Evolutionary conservation across 2,113 vertebrate species (phyloP).

Genomic region (Psammodynastes pulverulentus): DNA sequence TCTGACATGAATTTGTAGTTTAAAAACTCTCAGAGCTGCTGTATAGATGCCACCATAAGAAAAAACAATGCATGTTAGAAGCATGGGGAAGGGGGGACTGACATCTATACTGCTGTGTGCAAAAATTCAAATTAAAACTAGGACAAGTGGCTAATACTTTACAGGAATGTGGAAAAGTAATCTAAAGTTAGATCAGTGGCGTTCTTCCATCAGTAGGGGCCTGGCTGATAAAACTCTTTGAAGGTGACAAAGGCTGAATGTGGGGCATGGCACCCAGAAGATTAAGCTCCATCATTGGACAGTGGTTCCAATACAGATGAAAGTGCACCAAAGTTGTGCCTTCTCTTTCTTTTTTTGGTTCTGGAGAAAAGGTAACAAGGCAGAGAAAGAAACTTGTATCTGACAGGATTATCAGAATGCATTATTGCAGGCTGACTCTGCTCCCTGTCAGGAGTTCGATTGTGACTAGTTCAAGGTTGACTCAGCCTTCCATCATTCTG

Average conservation of each 20-base stretch:
- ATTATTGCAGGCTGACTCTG: background rate
- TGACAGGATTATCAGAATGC: background rate
- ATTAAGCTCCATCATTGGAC: background rate
- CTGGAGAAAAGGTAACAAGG: background rate
- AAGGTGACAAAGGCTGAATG: background rate
- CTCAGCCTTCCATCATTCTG: background rate
- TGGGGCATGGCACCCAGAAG: background rate
- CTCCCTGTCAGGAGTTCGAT: background rate
- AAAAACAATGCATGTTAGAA: background rate
- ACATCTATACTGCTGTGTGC: background rate
- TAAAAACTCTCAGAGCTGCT: background rate
- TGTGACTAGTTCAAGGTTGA: background rate
- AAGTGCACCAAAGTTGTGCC: background rate
- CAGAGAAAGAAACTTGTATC: background rate
- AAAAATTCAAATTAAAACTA: constrained; percentile 34
- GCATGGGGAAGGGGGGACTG: constrained; percentile 17
- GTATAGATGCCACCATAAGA: background rate
- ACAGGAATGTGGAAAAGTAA: constrained; percentile 1
- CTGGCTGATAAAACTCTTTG: background rate
- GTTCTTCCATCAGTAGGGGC: background rate
- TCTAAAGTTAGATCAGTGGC: background rate
- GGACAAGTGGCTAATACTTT: background rate
- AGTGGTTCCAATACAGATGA: too few species aligned
- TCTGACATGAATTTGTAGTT: background rate
- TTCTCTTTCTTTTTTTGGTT: background rate